Percentiles rank a stretch among this genome's conserved stretches.
phyloP scores from a whole-genome alignment of 2,888 invertebrate species.

The Teleogryllus oceanicus region DNA sequence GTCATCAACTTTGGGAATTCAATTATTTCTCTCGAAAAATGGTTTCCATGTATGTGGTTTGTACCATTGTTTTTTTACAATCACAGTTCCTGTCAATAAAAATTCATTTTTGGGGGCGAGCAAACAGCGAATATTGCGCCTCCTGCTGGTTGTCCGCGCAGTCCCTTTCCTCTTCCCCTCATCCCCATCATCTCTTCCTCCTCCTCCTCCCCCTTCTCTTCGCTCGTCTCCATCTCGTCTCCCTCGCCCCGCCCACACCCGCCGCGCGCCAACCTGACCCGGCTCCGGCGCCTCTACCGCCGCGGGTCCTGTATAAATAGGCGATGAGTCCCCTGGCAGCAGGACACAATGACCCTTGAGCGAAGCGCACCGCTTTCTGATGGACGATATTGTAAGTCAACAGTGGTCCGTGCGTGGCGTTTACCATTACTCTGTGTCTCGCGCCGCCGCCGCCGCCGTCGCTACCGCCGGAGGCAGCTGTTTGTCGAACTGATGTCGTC shows the following conservation, averaged over 20 bases:
- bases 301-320: neutral
- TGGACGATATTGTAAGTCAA: slow-evolving; percentile 9
- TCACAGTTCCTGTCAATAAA: slow-evolving; percentile 18
- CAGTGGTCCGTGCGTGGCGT: neutral
- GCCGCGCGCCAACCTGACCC: neutral
- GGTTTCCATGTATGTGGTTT: slow-evolving; percentile 18
- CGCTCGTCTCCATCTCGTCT: too few species aligned
- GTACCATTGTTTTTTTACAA: slow-evolving; percentile 9
- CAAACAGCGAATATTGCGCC: slow-evolving; percentile 2
- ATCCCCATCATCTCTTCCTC: neutral
- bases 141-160: neutral
- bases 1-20: slow-evolving; percentile 18
- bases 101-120: slow-evolving; percentile 12
- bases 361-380: slow-evolving; percentile 1
- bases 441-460: neutral
- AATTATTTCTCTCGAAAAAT: slow-evolving; percentile 11
- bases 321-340: neutral
- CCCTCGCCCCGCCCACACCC: too few species aligned
- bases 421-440: slow-evolving; percentile 11
- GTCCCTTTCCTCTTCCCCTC: neutral
- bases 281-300: neutral
- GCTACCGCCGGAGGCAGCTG: too few species aligned
- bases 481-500: too few species aligned
- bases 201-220: neutral
- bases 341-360: slow-evolving; percentile 12